Base-by-base conservation (phyloP, 2,888 invertebrate species). In the Nymphalis polychloros region DNA sequence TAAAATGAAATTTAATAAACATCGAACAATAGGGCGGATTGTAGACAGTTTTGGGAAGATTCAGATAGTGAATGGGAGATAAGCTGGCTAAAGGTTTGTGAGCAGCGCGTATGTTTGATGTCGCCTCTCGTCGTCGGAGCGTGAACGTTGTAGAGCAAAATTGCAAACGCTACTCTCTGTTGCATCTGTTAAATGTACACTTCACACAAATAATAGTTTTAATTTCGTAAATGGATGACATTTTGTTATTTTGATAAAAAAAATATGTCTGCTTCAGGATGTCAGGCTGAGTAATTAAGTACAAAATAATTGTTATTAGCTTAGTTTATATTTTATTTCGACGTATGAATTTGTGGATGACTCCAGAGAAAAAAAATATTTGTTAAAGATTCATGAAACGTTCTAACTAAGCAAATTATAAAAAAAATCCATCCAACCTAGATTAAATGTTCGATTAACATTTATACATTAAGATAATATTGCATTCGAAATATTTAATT, bases 1-100 rank as follows among this genome's bases (percentile, higher is more conserved):
- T 90, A 91, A 92, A 92, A 92, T 92, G 90, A 92, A 92, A 90
- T 92, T 92, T 92, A 92, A 92, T 92, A 92, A 92, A 92, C 90
- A 89, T 83, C 77, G 81, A 79, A 92, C 90, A 92, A 92, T 90
- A 76, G 85, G 77, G 77, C 74, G 78, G 82, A 81, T 84, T 86
- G 88, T 86, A 87, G 90, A 90, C 88, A 84, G 86, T 87, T 81
- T 87, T 84, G 84, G 81, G 81, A 81, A 88, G 92, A 88, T 87
- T 74, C 81, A 82, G 87, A 90, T 90, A 86, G 90, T 88, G 88
- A 88, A 90, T 88, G 86, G 84, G 84, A 89, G 92, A 92, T 92
- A 91, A 91, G 90, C 92, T 88, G 86, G 87, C 89, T 90, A 90
- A 92, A 92, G 90, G 92, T 92, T 89, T 85, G 89, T 83, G 83